A percentile compares a stretch with the other conserved stretches of the same genome.
Evolutionary conservation across 2,113 vertebrate species (phyloP).

Genomic region (Crotalus tigris): DNA sequence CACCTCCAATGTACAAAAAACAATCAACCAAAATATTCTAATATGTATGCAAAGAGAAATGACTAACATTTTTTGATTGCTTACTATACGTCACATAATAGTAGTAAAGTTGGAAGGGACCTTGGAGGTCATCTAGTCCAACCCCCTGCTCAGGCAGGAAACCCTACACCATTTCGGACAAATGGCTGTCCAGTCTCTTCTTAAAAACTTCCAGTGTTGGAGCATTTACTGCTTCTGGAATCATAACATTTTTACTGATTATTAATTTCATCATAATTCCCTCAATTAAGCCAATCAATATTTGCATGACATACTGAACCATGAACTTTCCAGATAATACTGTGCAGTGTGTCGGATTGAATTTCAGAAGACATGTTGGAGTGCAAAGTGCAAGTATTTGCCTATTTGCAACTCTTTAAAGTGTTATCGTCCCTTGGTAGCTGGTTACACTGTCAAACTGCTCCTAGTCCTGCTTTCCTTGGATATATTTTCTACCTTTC

Average conservation of each 20-base stretch:
- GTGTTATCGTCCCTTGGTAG: not conserved
- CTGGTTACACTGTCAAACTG: not conserved
- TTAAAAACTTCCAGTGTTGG: no score
- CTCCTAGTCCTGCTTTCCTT: not conserved
- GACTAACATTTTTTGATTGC: not conserved
- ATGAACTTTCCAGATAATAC: not conserved
- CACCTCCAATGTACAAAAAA: not conserved
- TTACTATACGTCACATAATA: not conserved
- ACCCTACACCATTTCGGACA: no score
- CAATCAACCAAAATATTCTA: not conserved
- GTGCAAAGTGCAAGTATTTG: not conserved
- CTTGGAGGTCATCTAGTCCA: no score
- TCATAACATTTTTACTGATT: not conserved
- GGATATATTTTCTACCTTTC: not conserved
- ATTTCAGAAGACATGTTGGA: not conserved
- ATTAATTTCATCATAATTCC: not conserved
- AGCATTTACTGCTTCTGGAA: no score
- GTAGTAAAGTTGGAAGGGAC: no score
- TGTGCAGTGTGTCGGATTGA: not conserved
- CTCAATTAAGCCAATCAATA: not conserved
- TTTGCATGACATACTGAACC: not conserved
- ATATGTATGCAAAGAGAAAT: not conserved
- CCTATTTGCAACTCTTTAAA: not conserved
- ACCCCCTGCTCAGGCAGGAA: no score
- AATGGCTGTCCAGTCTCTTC: no score